phyloP scores from a whole-genome alignment of 2,113 vertebrate species.

The Oxyura jamaicensis region DNA sequence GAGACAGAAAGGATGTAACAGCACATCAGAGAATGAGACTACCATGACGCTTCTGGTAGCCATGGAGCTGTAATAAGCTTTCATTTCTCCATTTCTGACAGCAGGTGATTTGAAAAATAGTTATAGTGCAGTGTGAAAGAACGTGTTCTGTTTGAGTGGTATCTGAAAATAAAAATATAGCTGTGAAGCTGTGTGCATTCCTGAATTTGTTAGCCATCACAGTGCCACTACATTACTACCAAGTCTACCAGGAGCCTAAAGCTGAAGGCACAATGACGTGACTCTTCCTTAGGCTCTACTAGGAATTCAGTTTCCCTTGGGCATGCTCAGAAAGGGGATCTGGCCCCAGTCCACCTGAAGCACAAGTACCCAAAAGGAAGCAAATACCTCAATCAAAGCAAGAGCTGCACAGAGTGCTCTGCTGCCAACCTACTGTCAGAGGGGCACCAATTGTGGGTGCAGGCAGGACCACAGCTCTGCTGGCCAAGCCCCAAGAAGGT shows the following conservation, averaged over 20 bases:
- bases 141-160: background rate
- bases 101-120: slow-evolving; percentile 18
- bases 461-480: accelerated
- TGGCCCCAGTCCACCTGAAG: background rate
- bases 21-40: background rate
- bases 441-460: accelerated
- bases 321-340: background rate
- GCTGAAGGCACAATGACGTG: background rate
- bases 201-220: accelerated
- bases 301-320: background rate
- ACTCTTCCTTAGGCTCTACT: background rate
- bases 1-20: background rate
- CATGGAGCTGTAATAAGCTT: background rate
- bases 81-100: background rate
- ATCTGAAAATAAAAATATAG: slow-evolving; percentile 8
- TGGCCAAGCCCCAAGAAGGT: accelerated
- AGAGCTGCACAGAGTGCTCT: accelerated
- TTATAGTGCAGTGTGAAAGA: slow-evolving; percentile 20
- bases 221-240: accelerated
- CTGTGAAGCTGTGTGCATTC: accelerated
- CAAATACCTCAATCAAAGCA: background rate
- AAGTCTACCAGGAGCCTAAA: background rate
- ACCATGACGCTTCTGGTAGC: background rate
- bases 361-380: too few species aligned
- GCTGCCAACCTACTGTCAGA: accelerated